Evolutionary conservation across 2,888 invertebrate genomes (phyloP).

Genomic region (Amphipoea oculea): DNA sequence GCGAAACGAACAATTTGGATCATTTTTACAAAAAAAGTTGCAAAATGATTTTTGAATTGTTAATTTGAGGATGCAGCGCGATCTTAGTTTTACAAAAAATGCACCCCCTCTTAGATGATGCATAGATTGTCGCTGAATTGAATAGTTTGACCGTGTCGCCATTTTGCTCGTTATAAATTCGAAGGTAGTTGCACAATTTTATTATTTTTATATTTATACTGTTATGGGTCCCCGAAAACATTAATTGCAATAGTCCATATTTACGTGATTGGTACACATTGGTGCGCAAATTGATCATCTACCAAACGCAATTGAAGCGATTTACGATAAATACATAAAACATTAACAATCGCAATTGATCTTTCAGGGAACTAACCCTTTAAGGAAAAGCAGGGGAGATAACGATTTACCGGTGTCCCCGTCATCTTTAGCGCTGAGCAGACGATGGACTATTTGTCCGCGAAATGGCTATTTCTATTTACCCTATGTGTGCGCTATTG

Average conservation of each 20-base stretch:
- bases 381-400: background rate
- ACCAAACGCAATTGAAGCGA: background rate
- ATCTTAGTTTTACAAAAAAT: conserved; percentile 5
- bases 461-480: background rate
- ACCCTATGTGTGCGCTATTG: background rate
- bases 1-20: background rate
- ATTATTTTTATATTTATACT: too few relatives aligned
- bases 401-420: background rate
- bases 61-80: background rate
- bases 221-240: too few relatives aligned
- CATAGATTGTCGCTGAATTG: background rate
- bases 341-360: background rate
- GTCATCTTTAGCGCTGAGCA: background rate
- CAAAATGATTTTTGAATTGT: background rate
- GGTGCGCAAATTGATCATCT: background rate
- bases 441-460: background rate
- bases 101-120: background rate
- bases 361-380: background rate
- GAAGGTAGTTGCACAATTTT: background rate
- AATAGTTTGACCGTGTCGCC: background rate
- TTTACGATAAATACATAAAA: background rate
- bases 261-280: background rate
- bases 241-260: background rate
- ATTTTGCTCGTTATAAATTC: background rate
- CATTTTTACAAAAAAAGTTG: background rate